Evolutionary conservation across 64 coral and sea anemone species (phyloP).

Genomic region (Pocillopora verrucosa): DNA sequence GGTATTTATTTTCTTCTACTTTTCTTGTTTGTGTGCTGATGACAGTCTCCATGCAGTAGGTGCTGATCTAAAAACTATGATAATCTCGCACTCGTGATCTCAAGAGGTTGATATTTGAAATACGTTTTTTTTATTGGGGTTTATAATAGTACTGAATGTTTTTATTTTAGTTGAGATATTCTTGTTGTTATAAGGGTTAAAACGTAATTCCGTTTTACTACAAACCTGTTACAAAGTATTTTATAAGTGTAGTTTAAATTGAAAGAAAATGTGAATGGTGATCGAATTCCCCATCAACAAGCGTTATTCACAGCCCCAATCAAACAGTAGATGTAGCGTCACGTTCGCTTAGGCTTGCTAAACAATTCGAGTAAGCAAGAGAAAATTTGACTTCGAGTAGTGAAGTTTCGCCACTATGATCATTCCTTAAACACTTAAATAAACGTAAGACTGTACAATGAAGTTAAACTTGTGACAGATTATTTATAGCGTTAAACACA

Average conservation of each 20-base stretch:
- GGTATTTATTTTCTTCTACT: not conserved
- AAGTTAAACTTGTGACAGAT: not conserved
- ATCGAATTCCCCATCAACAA: not conserved
- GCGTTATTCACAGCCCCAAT: not conserved
- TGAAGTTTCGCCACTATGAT: not conserved
- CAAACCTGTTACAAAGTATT: too few species aligned
- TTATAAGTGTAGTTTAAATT: too few species aligned
- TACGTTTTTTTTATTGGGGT: too few species aligned
- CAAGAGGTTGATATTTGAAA: too few species aligned
- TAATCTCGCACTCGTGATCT: too few species aligned
- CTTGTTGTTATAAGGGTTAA: too few species aligned
- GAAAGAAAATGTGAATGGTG: too few species aligned
- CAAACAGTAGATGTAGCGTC: not conserved
- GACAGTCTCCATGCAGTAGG: too few species aligned
- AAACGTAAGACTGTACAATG: not conserved
- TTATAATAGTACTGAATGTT: too few species aligned
- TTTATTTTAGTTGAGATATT: too few species aligned
- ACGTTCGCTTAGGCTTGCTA: not conserved
- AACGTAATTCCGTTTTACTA: too few species aligned
- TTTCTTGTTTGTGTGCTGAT: not conserved
- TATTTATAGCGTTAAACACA: slow-evolving; percentile 19
- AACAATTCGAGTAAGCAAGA: not conserved
- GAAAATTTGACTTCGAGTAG: not conserved
- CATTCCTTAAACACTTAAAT: not conserved
- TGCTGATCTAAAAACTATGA: too few species aligned